Evolutionary conservation across 2,797 vertebrate species (phyloP).

Genomic region (Numenius phaeopus): DNA sequence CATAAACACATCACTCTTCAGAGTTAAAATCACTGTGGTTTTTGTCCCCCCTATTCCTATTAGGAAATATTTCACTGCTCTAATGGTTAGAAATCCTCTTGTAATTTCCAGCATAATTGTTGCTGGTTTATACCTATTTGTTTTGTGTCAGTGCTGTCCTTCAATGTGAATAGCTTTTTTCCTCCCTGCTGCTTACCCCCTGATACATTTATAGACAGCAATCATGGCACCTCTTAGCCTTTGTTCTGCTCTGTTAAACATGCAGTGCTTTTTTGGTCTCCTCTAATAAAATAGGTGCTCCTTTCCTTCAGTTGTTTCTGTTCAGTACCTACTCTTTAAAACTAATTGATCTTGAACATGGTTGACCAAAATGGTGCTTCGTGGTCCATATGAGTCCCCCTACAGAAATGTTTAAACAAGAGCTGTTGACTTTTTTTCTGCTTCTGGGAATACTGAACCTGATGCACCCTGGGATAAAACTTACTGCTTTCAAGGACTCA

Average conservation of each 20-base stretch:
- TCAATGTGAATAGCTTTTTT: conserved; percentile 16
- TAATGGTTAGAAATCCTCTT: background rate
- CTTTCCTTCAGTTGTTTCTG: background rate
- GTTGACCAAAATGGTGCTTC: background rate
- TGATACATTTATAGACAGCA: conserved; percentile 20
- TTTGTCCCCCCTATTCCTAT: background rate
- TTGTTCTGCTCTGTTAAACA: conserved; percentile 47
- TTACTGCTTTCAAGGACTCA: background rate
- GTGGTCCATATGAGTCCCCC: fast-evolving
- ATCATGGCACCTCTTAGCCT: background rate
- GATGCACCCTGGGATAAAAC: background rate
- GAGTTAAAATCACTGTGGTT: background rate
- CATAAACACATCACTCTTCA: background rate
- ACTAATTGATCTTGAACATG: background rate
- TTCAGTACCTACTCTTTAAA: background rate
- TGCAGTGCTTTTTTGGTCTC: background rate
- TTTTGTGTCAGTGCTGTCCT: conserved; percentile 18
- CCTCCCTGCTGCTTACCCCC: conserved; percentile 40
- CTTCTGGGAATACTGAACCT: background rate
- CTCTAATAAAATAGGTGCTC: background rate
- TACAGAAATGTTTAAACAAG: background rate
- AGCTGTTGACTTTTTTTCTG: background rate
- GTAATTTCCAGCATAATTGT: background rate
- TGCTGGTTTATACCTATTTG: conserved; percentile 37
- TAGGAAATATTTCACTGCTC: conserved; percentile 6